These are phyloP conservation scores for Erebia palarica DNA, from an alignment of 2,888 invertebrate genomes.

Conservation along the genomic window DNA sequence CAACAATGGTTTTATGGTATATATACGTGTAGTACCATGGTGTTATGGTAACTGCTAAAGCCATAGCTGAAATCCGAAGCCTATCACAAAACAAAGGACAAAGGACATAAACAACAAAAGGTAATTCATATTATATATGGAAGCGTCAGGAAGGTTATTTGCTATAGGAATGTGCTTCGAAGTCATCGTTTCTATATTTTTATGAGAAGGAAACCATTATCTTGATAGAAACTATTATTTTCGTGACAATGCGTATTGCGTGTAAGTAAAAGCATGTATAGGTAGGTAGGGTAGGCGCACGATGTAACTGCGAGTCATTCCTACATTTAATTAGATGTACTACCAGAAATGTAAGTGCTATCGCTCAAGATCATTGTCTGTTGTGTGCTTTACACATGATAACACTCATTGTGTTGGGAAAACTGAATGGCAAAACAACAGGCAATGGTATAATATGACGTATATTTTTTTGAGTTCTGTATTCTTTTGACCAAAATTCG, in stretches of 20 bases:
- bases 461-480: too few species aligned
- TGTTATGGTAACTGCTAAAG: too few species aligned
- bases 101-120: too few species aligned
- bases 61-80: too few species aligned
- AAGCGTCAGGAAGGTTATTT: not conserved
- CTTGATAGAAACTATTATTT: not conserved
- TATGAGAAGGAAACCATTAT: not conserved
- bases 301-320: not conserved
- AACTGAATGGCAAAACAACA: not conserved
- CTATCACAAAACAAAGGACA: too few species aligned
- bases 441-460: too few species aligned
- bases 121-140: not conserved
- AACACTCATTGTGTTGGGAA: not conserved
- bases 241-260: not conserved
- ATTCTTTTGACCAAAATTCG: too few species aligned
- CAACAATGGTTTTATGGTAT: too few species aligned
- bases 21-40: too few species aligned
- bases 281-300: not conserved
- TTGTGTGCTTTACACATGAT: not conserved
- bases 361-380: not conserved
- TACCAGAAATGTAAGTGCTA: not conserved
- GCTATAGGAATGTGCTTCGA: not conserved
- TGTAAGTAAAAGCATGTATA: not conserved
- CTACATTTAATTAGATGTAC: slow-evolving; percentile 2
- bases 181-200: not conserved